Evolutionary conservation across 2,797 vertebrate species (phyloP), one percentile per base, ranked within the genome.

Genomic region (Pseudopleuronectes americanus): DNA sequence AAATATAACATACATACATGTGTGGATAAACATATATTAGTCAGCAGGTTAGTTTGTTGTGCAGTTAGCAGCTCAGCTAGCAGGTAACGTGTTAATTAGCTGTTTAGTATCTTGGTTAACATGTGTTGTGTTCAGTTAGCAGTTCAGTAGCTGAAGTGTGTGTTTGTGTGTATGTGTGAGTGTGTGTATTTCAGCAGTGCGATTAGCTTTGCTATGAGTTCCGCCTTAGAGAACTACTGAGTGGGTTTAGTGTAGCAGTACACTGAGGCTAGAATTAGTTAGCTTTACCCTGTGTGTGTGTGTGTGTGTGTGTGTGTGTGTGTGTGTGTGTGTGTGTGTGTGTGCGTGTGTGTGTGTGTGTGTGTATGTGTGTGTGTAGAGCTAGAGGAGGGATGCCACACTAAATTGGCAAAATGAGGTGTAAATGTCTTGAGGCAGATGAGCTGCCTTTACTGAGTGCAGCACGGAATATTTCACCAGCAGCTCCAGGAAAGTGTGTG

Each of bases 371-470:
- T 58, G 79, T 58, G 70, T 58, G 52, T 70, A 0, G 8, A 47
- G 63, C 57, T 79, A 58, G 73, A 70, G 68, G 64, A 82, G 71
- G 76, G 53, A 74, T 79, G 87, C 77, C 79, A 86, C 83, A 77
- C 73, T 85, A 85, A 86, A 85, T 80, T 86, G 86, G 76, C 47
- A 87, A 85, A 89, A 88, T 88, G 73, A 89, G 89, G 87, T 87
- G 84, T 89, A 86, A 84, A 89, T 86, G 88, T 90, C 87, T 86
- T 23, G 78, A 89, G 87, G 89, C 85, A 86, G 80, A 90, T 85
- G 82, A 90, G 84, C 76, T 80, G 71, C 77, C 73, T 85, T 85
- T 76, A 84, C 68, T 81, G 71, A 85, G 74, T 8, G 24, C 64
- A 75, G 58, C 68, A 23, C 76, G 77, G 80, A 82, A 84, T 86